phyloP scores from a whole-genome alignment of 2,797 vertebrate genomes.

The Mus spretus region DNA sequence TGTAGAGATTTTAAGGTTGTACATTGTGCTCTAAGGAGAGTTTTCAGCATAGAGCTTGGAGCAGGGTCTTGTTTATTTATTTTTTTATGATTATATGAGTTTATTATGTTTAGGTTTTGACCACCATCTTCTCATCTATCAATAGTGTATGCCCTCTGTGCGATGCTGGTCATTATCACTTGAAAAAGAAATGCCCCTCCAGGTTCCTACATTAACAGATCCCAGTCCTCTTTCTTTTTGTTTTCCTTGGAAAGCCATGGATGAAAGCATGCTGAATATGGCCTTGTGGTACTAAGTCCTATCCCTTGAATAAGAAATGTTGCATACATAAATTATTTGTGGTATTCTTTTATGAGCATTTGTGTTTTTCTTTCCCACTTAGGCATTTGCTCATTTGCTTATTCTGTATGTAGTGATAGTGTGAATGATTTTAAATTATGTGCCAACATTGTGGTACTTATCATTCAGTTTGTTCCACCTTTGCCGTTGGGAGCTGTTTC shows the following conservation, averaged over 20 bases:
- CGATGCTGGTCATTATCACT: neutral
- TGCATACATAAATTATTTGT: neutral
- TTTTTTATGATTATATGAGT: neutral
- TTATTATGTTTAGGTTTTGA: neutral
- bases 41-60: neutral
- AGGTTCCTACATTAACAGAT: neutral
- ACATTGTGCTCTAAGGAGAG: neutral
- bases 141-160: neutral
- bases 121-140: neutral
- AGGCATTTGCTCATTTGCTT: neutral
- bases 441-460: neutral
- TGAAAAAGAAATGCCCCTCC: neutral
- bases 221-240: neutral
- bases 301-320: neutral
- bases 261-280: neutral
- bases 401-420: neutral
- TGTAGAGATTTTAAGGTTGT: neutral
- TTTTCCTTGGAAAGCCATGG: neutral
- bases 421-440: neutral
- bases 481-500: neutral
- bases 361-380: neutral
- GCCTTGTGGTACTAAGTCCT: neutral
- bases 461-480: neutral
- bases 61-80: neutral
- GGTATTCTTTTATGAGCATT: neutral